Conservation (phyloP, 2,797 vertebrate species). For the Fistularia commersonii region DNA sequence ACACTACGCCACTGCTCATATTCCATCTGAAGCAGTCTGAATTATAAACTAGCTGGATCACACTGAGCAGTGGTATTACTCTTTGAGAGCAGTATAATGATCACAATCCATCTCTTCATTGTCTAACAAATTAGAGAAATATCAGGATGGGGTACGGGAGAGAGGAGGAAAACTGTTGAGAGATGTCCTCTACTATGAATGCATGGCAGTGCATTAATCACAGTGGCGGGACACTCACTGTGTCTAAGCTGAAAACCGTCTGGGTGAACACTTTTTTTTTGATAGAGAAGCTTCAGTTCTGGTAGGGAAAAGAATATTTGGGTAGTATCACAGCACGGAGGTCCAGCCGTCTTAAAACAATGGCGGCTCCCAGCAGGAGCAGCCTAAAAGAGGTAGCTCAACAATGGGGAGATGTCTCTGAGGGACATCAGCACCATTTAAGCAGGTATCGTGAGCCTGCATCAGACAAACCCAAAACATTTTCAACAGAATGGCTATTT, state of each 20-base stretch:
- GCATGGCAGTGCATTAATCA: constrained; percentile 73
- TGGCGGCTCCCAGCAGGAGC: too few relatives aligned
- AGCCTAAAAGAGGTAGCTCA: too few relatives aligned
- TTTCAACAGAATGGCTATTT: too few relatives aligned
- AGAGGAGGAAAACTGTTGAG: constrained; percentile 62
- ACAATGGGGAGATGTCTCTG: not conserved
- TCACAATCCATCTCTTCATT: constrained; percentile 73
- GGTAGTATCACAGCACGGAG: constrained; percentile 28
- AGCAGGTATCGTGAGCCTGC: too few relatives aligned
- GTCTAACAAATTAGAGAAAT: constrained; percentile 73
- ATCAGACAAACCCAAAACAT: too few relatives aligned
- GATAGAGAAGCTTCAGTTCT: constrained; percentile 44
- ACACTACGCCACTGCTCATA: constrained; percentile 22
- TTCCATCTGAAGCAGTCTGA: constrained; percentile 47
- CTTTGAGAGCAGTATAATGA: constrained; percentile 72
- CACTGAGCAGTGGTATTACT: constrained; percentile 68
- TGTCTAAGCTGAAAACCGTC: constrained; percentile 58
- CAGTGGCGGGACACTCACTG: constrained; percentile 47
- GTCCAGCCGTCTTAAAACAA: not conserved
- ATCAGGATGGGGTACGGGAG: constrained; percentile 63
- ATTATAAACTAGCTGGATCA: constrained; percentile 59
- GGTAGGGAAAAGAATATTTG: constrained; percentile 17
- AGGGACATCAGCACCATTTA: too few relatives aligned
- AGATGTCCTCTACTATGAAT: constrained; percentile 60
- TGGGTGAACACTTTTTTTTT: constrained; percentile 52